A percentile compares a stretch with the other conserved stretches of the same genome.
These are phyloP conservation scores for Pseudopipra pipra DNA, from an alignment of 2,113 vertebrate genomes.

Conservation along the genomic window DNA sequence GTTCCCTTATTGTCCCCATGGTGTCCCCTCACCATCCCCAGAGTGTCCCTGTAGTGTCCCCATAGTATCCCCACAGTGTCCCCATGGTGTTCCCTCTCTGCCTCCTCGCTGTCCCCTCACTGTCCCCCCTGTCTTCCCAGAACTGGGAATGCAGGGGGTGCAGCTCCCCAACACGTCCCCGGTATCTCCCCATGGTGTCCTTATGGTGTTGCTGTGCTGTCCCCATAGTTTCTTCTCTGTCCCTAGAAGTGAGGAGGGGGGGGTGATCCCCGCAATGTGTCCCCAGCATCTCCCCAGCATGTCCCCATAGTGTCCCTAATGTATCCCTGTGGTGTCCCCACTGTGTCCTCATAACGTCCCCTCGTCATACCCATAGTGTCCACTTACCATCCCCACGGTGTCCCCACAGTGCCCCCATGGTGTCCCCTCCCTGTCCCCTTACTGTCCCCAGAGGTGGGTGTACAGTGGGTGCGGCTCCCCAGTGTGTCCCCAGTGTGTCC, in stretches of 20 bases:
- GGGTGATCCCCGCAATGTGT: no score
- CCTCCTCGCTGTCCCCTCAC: accelerated
- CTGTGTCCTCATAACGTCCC: neutral
- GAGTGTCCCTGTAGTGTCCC: neutral
- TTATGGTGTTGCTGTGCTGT: neutral
- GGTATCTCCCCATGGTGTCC: neutral
- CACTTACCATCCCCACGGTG: accelerated
- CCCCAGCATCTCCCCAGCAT: no score
- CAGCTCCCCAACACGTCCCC: neutral
- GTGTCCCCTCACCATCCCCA: neutral
- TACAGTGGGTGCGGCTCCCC: neutral
- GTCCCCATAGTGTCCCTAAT: no score
- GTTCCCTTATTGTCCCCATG: neutral
- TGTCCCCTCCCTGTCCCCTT: neutral
- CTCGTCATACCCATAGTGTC: neutral
- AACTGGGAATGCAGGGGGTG: neutral
- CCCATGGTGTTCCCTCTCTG: neutral
- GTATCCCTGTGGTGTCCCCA: neutral
- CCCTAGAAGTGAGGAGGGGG: no score
- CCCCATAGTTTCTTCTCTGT: neutral
- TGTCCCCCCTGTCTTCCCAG: neutral
- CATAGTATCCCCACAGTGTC: accelerated
- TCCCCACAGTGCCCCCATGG: accelerated
- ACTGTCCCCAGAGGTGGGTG: neutral
- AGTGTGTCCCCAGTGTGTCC: neutral